Evolutionary conservation across 1,140 invertebrate genomes (phyloP).

Genomic region (Drosophila jambulina): DNA sequence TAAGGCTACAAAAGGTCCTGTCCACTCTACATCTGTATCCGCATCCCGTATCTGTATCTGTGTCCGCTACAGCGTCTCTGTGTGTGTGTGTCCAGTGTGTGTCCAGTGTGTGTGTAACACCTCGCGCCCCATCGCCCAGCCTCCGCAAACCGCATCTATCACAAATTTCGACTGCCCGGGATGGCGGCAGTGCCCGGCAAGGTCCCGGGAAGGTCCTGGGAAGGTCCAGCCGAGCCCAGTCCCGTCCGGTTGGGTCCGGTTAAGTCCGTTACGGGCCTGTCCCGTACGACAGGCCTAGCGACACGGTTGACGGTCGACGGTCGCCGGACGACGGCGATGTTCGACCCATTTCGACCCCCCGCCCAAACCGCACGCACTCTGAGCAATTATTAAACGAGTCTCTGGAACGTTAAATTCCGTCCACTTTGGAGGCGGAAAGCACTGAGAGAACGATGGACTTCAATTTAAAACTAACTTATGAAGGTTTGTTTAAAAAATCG

Average conservation of each 20-base stretch:
- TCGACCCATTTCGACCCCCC: constrained; percentile 61
- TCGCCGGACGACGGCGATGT: constrained; percentile 31
- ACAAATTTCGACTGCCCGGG: constrained; percentile 72
- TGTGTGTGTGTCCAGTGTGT: constrained; percentile 28
- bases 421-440: constrained; percentile 68
- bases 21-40: constrained; percentile 42
- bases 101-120: constrained; percentile 56
- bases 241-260: constrained; percentile 52
- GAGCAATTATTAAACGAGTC: constrained; percentile 83
- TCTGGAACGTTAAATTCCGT: constrained; percentile 84
- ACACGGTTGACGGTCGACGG: constrained; percentile 56
- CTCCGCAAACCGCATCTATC: constrained; percentile 81
- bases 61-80: background rate
- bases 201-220: constrained; percentile 31
- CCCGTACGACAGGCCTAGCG: constrained; percentile 74
- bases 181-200: constrained; percentile 35
- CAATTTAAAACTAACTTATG: background rate
- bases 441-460: background rate
- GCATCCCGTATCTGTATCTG: constrained; percentile 33
- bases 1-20: constrained; percentile 56
- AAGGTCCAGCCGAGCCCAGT: constrained; percentile 33
- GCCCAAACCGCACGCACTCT: constrained; percentile 79
- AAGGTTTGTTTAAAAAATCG: background rate
- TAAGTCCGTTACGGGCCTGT: constrained; percentile 42
- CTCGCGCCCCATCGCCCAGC: constrained; percentile 74